Evolutionary conservation across 1,140 invertebrate genomes (phyloP), one percentile per base, ranked within the genome.

Genomic region (Psilanteris sp.): DNA sequence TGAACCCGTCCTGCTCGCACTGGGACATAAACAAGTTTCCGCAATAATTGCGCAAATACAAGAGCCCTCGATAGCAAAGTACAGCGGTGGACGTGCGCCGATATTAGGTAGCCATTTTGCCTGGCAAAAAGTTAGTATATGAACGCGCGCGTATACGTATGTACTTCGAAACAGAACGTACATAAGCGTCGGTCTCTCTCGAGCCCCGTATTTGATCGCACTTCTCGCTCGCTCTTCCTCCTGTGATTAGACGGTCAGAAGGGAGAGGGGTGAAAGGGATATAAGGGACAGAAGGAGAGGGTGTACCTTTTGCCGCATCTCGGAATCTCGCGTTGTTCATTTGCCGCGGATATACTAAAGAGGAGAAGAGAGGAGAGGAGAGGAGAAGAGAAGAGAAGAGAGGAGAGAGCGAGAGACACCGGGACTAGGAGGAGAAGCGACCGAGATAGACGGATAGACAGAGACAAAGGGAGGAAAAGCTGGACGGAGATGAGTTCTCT

Each of bases 291-390:
- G 15, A 43, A 74, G 80, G 75, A 66, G 80, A 81, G 76, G 81
- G 82, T 82, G 82, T 79, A 84, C 81, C 81, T 83, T 84, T 84
- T 83, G 81, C 81, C 82, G 81, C 81, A 83, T 83, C 83, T 84
- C 79, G 79, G 81, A 83, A 82, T 82, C 80, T 80, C 80, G 75
- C 80, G 82, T 79, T 82, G 83, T 80, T 83, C 81, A 83, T 82
- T 81, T 83, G 46, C 46, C 18, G 55, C 18, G 46, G 31, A 34
- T 50, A 50, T 11, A 50, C 10, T 6, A 41, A 46, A 31, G 26
- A 57, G 72, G 48, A 29, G 54, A 32, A 50, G 46, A 7, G 57
- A 50, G 27, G 27, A 14, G 37, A 11, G 26, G 8, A 8, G 31
- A 8, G 15, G 50, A 39, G 22, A 18, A 34, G 13, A 10, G 24